A percentile compares a stretch with the other conserved stretches of the same genome.
These are phyloP conservation scores for Tiliqua scincoides DNA, from an alignment of 2,113 vertebrate genomes.

Conservation along the genomic window DNA sequence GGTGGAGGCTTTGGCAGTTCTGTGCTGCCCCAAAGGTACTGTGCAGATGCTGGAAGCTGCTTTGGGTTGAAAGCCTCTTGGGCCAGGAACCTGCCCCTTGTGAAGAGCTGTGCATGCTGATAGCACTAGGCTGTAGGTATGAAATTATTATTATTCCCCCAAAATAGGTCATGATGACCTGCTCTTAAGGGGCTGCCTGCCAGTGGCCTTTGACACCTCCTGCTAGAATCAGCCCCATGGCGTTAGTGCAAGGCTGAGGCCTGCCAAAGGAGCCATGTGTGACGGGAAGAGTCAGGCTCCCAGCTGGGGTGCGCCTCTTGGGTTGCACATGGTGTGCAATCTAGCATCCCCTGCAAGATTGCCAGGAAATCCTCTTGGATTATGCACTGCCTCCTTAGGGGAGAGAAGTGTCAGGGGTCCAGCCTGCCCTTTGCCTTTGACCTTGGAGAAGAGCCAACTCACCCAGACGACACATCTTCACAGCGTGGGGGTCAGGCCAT, in stretches of 20 bases:
- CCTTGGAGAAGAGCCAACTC: conserved; percentile 45
- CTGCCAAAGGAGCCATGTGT: neutral
- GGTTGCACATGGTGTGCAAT: neutral
- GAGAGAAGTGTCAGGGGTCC: neutral
- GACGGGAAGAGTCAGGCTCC: neutral
- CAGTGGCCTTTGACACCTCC: neutral
- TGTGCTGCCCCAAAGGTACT: neutral
- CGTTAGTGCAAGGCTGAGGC: neutral
- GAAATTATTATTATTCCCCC: no score
- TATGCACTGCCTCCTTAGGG: neutral
- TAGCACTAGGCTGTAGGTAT: no score
- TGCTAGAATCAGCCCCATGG: neutral
- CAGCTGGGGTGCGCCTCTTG: neutral
- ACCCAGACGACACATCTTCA: conserved; percentile 74
- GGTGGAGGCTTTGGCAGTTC: neutral
- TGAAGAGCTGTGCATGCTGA: no score
- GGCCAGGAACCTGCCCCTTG: no score
- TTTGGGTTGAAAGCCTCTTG: no score
- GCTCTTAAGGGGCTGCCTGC: neutral
- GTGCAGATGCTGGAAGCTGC: no score
- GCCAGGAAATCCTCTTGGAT: no score
- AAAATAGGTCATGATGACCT: no score
- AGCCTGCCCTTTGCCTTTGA: neutral
- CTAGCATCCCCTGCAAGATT: neutral
- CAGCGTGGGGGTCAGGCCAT: neutral